These are phyloP conservation scores for Drosophila orena DNA, from an alignment of 1,140 invertebrate genomes.

Conservation along the genomic window DNA sequence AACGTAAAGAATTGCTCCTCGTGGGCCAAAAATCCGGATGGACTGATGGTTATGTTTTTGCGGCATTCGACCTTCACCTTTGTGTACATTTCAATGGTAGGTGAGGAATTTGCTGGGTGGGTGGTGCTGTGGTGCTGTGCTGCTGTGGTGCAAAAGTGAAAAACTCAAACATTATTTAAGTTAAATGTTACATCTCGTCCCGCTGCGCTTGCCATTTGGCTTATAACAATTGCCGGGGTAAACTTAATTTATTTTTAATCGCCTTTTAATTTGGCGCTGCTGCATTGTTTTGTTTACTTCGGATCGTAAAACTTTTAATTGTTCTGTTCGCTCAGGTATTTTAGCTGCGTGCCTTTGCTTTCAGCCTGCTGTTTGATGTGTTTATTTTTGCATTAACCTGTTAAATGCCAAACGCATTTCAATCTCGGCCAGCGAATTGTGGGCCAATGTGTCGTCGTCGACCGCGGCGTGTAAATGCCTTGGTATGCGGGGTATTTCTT, in stretches of 20 bases:
- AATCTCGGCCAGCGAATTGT: slow-evolving; percentile 57
- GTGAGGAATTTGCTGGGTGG: neutral
- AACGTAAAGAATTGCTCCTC: slow-evolving; percentile 37
- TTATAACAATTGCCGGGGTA: slow-evolving; percentile 68
- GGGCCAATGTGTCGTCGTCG: slow-evolving; percentile 68
- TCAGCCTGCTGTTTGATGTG: slow-evolving; percentile 53
- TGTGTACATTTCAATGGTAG: slow-evolving; percentile 50
- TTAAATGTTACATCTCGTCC: slow-evolving; percentile 48
- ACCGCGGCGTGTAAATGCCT: slow-evolving; percentile 9
- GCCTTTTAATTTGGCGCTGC: slow-evolving; percentile 69
- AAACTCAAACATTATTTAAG: slow-evolving; percentile 47
- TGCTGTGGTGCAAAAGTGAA: neutral
- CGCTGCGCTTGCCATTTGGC: slow-evolving; percentile 67
- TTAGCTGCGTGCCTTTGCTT: slow-evolving; percentile 8
- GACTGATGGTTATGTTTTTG: slow-evolving; percentile 7
- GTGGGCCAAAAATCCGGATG: neutral
- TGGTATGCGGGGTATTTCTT: slow-evolving; percentile 32
- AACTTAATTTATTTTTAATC: slow-evolving; percentile 84
- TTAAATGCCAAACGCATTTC: slow-evolving; percentile 76
- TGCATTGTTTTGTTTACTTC: slow-evolving; percentile 67
- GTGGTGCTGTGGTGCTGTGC: neutral
- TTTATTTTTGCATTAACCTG: slow-evolving; percentile 69
- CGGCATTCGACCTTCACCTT: slow-evolving; percentile 70
- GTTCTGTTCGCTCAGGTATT: slow-evolving; percentile 63
- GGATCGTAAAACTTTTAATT: slow-evolving; percentile 78